Evolutionary conservation across 2,797 vertebrate genomes (phyloP).

Genomic region (Acrossocheilus fasciatus): DNA sequence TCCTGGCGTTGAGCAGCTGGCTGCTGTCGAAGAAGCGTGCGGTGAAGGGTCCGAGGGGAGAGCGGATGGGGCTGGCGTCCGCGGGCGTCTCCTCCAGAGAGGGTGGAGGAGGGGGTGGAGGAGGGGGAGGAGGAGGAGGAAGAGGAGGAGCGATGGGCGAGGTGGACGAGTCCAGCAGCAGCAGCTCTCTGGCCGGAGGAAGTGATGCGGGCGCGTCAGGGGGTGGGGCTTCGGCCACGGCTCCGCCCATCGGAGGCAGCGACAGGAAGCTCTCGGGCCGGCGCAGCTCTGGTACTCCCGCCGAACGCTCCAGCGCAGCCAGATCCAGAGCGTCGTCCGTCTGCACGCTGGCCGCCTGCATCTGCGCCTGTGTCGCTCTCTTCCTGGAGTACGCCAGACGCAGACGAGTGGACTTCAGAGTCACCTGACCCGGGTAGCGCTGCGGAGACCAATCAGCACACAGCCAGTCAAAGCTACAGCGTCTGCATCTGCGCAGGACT

Average conservation of each 20-base stretch:
- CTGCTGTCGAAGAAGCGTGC: constrained; percentile 94
- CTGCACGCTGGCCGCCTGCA: constrained; percentile 79
- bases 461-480: not conserved
- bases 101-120: constrained; percentile 82
- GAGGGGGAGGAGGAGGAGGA: constrained; percentile 76
- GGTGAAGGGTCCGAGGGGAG: constrained; percentile 80
- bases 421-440: constrained; percentile 94
- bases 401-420: constrained; percentile 90
- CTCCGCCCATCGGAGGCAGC: constrained; percentile 74
- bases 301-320: constrained; percentile 68
- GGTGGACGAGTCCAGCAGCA: constrained; percentile 58
- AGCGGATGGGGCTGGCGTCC: constrained; percentile 65
- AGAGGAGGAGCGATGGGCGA: constrained; percentile 63
- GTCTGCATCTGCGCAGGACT: too few species aligned
- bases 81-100: constrained; percentile 75
- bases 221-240: constrained; percentile 67
- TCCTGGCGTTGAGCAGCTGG: constrained; percentile 92
- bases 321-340: constrained; percentile 74
- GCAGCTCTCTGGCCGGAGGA: constrained; percentile 54
- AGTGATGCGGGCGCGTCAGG: constrained; percentile 46
- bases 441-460: constrained; percentile 58
- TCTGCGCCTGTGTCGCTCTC: constrained; percentile 76
- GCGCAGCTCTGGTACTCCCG: not conserved
- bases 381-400: constrained; percentile 80
- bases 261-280: constrained; percentile 62